These are phyloP conservation scores for Scomberomorus guttatus DNA, from an alignment of 2,797 vertebrate species.

Conservation along the genomic window DNA sequence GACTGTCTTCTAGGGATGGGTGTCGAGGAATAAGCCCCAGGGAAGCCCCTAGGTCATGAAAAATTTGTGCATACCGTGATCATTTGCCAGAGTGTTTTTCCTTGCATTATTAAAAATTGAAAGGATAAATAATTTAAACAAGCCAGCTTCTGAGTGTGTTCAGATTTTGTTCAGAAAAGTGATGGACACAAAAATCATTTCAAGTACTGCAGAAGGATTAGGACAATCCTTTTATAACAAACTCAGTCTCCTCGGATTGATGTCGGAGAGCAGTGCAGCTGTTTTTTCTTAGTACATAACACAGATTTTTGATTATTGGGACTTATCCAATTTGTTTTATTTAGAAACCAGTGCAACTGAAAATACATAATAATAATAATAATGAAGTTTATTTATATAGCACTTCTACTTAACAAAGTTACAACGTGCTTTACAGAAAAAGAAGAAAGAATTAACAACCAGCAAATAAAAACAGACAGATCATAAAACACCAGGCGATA, in stretches of 20 bases:
- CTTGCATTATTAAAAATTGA: conserved; percentile 37
- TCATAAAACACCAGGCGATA: neutral
- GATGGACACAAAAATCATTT: neutral
- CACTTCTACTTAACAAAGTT: no score
- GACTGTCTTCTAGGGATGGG: conserved; percentile 33
- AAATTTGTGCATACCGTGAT: neutral
- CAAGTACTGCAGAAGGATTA: neutral
- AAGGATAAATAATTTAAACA: conserved; percentile 41
- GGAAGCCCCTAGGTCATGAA: neutral
- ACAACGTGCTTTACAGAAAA: neutral
- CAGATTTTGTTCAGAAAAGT: conserved; percentile 21
- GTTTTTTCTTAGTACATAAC: neutral
- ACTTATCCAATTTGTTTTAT: neutral
- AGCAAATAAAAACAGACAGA: no score
- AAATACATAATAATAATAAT: neutral
- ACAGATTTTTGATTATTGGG: neutral
- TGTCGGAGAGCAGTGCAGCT: neutral
- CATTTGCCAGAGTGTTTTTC: conserved; percentile 2
- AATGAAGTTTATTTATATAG: no score
- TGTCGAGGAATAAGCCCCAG: conserved; percentile 7
- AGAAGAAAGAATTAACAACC: no score
- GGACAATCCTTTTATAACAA: neutral
- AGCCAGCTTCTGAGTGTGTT: neutral
- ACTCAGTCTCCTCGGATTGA: neutral
- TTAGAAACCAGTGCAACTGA: neutral